Evolutionary conservation across 2,888 invertebrate species (phyloP).

Genomic region (Helobdella robusta): DNA sequence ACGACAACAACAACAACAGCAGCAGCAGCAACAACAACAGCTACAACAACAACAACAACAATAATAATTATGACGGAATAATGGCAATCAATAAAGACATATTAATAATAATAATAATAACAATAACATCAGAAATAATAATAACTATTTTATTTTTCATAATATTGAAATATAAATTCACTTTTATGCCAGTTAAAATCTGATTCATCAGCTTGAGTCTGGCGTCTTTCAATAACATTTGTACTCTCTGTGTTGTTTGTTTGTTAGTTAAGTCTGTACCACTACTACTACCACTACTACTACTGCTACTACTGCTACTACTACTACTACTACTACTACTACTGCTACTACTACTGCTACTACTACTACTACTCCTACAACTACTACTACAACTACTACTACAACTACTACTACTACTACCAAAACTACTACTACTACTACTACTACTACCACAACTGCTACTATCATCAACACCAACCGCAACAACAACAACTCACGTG

Average conservation of each 20-base stretch:
- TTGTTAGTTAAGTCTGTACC: no score
- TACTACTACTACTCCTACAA: no score
- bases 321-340: not conserved
- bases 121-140: not conserved
- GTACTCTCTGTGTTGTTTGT: no score
- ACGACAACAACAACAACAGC: no score
- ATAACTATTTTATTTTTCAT: not conserved
- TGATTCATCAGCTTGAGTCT: slow-evolving; percentile 35
- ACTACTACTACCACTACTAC: not conserved
- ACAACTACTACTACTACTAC: not conserved
- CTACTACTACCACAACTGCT: not conserved
- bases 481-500: slow-evolving; percentile 27
- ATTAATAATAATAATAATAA: not conserved
- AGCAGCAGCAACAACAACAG: not conserved
- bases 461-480: not conserved
- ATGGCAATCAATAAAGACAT: not conserved
- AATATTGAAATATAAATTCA: slow-evolving; percentile 18
- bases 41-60: no score
- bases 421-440: no score
- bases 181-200: slow-evolving; percentile 35
- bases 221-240: slow-evolving; percentile 34
- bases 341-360: not conserved
- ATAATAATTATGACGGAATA: no score
- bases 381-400: not conserved
- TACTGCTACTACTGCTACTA: not conserved